Evolutionary conservation across 1,140 invertebrate species (phyloP).

Genomic region (Luehdorfia chinensis): DNA sequence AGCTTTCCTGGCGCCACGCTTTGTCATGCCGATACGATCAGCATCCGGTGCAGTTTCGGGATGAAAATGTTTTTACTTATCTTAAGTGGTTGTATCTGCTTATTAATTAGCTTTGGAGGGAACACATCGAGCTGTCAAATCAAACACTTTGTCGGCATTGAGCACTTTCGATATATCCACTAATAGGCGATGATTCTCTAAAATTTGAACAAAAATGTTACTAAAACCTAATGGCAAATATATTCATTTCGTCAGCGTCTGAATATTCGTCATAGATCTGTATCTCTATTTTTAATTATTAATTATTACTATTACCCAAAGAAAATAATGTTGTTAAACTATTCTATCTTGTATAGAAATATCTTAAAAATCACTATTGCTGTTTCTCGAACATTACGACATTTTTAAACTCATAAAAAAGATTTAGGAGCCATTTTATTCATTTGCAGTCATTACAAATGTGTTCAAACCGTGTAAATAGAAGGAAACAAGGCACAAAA

Average conservation of each 20-base stretch:
- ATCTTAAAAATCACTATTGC: too few species aligned
- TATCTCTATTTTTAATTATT: slow-evolving; percentile 1
- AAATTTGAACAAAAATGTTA: slow-evolving; percentile 26
- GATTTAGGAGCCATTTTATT: too few species aligned
- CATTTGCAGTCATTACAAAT: too few species aligned
- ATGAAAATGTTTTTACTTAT: slow-evolving; percentile 76
- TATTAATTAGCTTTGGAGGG: slow-evolving; percentile 72
- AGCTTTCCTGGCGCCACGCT: slow-evolving; percentile 62
- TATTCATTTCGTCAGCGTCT: not conserved
- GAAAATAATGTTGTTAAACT: too few species aligned
- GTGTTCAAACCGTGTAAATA: not conserved
- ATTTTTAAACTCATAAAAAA: too few species aligned
- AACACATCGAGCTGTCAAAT: slow-evolving; percentile 70
- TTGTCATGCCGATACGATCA: slow-evolving; percentile 73
- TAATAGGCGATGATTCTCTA: slow-evolving; percentile 63
- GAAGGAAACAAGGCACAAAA: slow-evolving; percentile 16
- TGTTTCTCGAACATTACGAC: too few species aligned
- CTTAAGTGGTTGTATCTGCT: slow-evolving; percentile 76
- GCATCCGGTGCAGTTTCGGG: slow-evolving; percentile 71
- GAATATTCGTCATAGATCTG: not conserved
- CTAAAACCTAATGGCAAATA: slow-evolving; percentile 8
- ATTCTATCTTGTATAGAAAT: too few species aligned
- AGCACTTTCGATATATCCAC: slow-evolving; percentile 8
- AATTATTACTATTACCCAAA: too few species aligned
- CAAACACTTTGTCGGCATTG: slow-evolving; percentile 61